Evolutionary conservation across 2,888 invertebrate species (phyloP), one percentile per base, ranked within the genome.

Genomic region (Euplagia quadripunctaria): DNA sequence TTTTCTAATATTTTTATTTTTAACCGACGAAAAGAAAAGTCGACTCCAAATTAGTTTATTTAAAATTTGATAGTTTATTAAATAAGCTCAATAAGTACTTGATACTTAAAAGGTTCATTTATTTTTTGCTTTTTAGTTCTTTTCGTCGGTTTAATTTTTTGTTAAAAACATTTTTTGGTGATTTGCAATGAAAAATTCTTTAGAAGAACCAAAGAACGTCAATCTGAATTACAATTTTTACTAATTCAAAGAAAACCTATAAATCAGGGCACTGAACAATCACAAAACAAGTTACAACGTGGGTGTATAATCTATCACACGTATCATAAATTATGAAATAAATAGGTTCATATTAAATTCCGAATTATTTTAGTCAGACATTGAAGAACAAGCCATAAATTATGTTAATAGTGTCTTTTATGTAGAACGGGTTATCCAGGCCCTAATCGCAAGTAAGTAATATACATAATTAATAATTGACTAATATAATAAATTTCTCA

Each of bases 241-340:
- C 66, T 64, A 67, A 68, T 46, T 77, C 64, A 78, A 63, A 76
- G 64, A 73, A 74, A 20, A 20, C 71, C 66, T 41, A 76, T 83
- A 73, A 80, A 79, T 73, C 75, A 80, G 64, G 55, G 31, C 58
- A 58, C 64, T 41, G 65, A 72, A 80, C 72, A 73, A 73, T 73
- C 76, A 71, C 67, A 49, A 75, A 79, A 69, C 75, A 52, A 71
- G 61, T 64, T 20, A 9, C 1, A 72, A 77, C 80, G 85, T 84
- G 42, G 84, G 85, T 74, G 82, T 75, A 74, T 70, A 75, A 80
- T 85, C 75, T 84, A 71, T 80, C 83, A 79, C 64, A 75, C 76
- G 80, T 81, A 70, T 80, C 79, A 73, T 84, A 84, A 84, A 84
- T 79, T 72, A 75, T 75, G 14, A n/a, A 69, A 75, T 79, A 78